Evolutionary conservation across 2,797 vertebrate genomes (phyloP).

Genomic region (Manis javanica): DNA sequence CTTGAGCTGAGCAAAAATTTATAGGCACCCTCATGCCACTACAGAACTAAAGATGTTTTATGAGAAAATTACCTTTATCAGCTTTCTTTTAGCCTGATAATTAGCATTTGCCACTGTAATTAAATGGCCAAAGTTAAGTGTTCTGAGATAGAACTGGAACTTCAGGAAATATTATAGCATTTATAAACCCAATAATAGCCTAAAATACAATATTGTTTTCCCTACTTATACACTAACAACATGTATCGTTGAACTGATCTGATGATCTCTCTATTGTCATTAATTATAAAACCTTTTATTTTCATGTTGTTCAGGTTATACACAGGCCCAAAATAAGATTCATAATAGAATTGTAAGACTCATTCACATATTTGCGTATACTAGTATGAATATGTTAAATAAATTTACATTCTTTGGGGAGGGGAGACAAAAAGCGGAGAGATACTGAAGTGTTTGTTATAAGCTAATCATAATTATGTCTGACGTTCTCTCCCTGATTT

Average conservation of each 20-base stretch:
- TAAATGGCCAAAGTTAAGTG: conserved; percentile 33
- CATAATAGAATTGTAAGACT: conserved; percentile 36
- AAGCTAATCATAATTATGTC: neutral
- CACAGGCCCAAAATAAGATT: neutral
- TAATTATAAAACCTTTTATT: conserved; percentile 40
- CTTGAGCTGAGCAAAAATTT: neutral
- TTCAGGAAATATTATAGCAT: neutral
- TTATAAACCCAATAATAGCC: neutral
- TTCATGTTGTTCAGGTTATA: neutral
- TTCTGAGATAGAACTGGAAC: conserved; percentile 22
- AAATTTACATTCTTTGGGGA: neutral
- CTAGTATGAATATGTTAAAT: neutral
- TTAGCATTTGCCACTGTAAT: conserved; percentile 34
- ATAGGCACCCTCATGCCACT: neutral
- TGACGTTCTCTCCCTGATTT: neutral
- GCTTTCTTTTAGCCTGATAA: conserved; percentile 23
- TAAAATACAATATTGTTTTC: conserved; percentile 4
- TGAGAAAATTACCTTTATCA: conserved; percentile 21
- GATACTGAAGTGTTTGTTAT: neutral
- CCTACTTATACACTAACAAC: neutral
- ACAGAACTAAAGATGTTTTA: neutral
- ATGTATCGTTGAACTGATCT: neutral
- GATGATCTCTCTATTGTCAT: neutral
- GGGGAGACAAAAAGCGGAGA: neutral
- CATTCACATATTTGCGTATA: neutral